Evolutionary conservation across 2,888 invertebrate genomes (phyloP).

Genomic region (Drosophila monieri): DNA sequence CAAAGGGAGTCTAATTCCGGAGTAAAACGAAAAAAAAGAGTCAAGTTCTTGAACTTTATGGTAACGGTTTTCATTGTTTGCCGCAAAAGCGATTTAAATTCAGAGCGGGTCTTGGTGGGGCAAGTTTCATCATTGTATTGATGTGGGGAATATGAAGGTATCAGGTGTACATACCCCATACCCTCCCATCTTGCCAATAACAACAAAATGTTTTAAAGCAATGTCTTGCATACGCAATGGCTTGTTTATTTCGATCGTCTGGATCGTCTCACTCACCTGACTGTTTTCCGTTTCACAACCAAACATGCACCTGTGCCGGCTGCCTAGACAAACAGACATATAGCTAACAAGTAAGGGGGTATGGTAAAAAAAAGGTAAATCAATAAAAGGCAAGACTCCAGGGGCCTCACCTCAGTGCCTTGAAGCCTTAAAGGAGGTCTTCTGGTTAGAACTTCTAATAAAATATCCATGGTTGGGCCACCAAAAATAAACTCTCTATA

Average conservation of each 20-base stretch:
- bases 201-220: conserved; percentile 41
- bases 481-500: conserved; percentile 33
- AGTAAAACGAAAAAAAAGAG: conserved; percentile 14
- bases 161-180: too few relatives aligned
- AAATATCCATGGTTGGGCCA: conserved; percentile 6
- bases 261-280: conserved; percentile 30
- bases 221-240: conserved; percentile 69
- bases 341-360: not conserved
- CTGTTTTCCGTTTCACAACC: conserved; percentile 51
- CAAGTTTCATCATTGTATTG: conserved; percentile 56
- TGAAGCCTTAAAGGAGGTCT: too few relatives aligned
- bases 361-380: conserved; percentile 34
- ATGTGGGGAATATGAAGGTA: not conserved
- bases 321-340: conserved; percentile 34
- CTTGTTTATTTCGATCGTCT: conserved; percentile 50
- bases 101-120: conserved; percentile 45
- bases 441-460: not conserved
- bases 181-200: too few relatives aligned
- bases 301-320: conserved; percentile 64
- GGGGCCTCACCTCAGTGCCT: too few relatives aligned
- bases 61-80: conserved; percentile 55
- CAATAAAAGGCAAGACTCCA: conserved; percentile 32
- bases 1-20: conserved; percentile 36
- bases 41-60: conserved; percentile 69
- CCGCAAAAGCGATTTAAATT: conserved; percentile 42